Percentiles rank a stretch among this genome's conserved stretches.
Conservation (phyloP, 1,140 invertebrate species). For the Heterodera carotae region DNA sequence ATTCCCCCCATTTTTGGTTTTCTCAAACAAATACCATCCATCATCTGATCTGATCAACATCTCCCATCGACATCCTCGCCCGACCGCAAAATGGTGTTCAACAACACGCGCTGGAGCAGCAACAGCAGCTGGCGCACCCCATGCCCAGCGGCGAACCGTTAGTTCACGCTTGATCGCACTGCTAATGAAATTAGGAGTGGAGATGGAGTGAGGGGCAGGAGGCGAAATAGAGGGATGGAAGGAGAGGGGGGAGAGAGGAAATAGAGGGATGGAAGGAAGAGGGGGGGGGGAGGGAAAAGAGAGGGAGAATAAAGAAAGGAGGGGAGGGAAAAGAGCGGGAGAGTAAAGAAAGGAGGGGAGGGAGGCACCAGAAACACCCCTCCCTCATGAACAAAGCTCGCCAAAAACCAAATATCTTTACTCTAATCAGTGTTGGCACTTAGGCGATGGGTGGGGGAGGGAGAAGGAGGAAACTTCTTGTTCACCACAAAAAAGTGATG, state of each 20-base stretch:
- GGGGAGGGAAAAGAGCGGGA: no score
- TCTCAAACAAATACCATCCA: background rate
- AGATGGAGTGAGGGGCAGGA: background rate
- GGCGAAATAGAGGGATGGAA: no score
- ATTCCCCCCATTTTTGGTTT: background rate
- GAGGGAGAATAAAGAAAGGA: no score
- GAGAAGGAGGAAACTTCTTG: background rate
- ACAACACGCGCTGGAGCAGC: background rate
- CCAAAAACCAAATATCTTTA: background rate
- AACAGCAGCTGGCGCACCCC: background rate
- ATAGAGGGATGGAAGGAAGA: no score
- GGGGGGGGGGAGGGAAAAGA: background rate
- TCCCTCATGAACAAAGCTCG: background rate
- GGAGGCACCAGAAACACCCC: background rate
- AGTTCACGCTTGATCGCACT: conserved; percentile 24
- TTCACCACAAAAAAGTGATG: conserved; percentile 1
- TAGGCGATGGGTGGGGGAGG: background rate
- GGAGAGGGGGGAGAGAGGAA: no score
- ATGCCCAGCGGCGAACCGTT: conserved; percentile 10
- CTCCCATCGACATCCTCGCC: no score
- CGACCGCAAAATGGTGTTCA: conserved; percentile 6
- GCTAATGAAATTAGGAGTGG: conserved; percentile 31
- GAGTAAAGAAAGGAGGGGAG: background rate
- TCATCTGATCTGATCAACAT: conserved; percentile 1
- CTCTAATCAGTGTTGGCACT: conserved; percentile 14